phyloP scores from a whole-genome alignment of 1,140 invertebrate species.

The Muscidifurax raptorellus region DNA sequence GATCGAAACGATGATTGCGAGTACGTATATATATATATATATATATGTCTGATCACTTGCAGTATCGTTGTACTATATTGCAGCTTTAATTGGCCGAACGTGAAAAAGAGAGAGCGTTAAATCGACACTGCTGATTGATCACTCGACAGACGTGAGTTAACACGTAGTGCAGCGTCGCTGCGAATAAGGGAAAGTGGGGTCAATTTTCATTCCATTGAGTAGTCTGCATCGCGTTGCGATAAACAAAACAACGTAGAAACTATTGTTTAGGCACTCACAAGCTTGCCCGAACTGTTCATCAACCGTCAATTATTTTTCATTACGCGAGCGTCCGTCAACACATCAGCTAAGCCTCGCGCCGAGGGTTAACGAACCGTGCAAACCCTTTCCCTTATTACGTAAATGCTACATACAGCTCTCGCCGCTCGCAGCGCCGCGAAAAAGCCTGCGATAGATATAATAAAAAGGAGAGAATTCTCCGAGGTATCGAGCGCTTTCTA shows the following conservation, averaged over 20 bases:
- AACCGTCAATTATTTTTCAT: neutral
- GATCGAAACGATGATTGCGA: neutral
- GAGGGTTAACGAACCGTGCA: slow-evolving; percentile 43
- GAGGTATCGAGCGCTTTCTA: slow-evolving; percentile 43
- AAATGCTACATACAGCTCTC: neutral
- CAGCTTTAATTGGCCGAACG: neutral
- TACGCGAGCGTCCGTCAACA: no score
- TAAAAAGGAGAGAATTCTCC: slow-evolving; percentile 7
- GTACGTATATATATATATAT: no score
- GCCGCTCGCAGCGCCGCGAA: neutral
- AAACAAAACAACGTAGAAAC: neutral
- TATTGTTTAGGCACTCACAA: neutral
- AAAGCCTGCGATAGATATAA: neutral
- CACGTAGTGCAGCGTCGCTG: neutral
- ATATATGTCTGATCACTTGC: no score
- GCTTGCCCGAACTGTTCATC: no score
- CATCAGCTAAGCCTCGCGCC: neutral
- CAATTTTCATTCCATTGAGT: neutral
- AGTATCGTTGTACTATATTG: neutral
- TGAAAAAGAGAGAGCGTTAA: slow-evolving; percentile 4
- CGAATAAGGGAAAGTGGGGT: slow-evolving; percentile 9
- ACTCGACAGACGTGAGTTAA: neutral
- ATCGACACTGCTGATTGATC: slow-evolving; percentile 20
- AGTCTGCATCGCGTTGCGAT: neutral
- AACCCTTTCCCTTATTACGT: slow-evolving; percentile 17